Evolutionary conservation across 2,797 vertebrate species (phyloP).

Genomic region (Prionace glauca): DNA sequence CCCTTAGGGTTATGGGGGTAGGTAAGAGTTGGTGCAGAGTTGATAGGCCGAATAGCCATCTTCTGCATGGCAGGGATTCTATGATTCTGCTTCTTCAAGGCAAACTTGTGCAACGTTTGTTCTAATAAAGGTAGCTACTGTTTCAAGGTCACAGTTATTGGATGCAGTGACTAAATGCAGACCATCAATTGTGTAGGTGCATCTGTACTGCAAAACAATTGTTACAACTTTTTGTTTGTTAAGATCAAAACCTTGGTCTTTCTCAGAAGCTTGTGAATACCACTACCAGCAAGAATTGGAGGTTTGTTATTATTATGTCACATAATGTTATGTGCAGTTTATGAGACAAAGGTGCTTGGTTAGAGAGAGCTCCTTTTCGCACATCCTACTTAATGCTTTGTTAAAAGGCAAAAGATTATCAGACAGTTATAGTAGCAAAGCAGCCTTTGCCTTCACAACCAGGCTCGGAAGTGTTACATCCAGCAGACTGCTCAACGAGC

Average conservation of each 20-base stretch:
- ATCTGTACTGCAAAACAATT: background rate
- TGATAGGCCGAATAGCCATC: no score
- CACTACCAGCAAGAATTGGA: background rate
- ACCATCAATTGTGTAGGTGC: background rate
- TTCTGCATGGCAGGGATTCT: no score
- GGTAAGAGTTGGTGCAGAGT: no score
- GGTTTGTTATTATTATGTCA: background rate
- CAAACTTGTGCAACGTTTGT: background rate
- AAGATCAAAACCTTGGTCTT: background rate
- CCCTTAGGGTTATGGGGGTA: no score
- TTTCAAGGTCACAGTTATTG: background rate
- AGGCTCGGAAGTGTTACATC: background rate
- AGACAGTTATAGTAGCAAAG: background rate
- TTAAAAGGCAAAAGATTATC: slow-evolving; percentile 1
- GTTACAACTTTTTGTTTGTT: background rate
- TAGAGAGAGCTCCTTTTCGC: background rate
- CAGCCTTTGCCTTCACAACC: background rate
- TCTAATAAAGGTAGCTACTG: background rate
- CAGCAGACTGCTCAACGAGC: background rate
- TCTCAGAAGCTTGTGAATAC: background rate
- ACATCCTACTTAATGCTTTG: background rate
- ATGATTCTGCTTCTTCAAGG: background rate
- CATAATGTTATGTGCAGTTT: background rate
- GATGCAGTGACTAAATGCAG: background rate
- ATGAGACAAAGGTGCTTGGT: background rate